These are phyloP conservation scores for Liodrosophila aerea DNA, from an alignment of 2,888 invertebrate species.

Conservation along the genomic window DNA sequence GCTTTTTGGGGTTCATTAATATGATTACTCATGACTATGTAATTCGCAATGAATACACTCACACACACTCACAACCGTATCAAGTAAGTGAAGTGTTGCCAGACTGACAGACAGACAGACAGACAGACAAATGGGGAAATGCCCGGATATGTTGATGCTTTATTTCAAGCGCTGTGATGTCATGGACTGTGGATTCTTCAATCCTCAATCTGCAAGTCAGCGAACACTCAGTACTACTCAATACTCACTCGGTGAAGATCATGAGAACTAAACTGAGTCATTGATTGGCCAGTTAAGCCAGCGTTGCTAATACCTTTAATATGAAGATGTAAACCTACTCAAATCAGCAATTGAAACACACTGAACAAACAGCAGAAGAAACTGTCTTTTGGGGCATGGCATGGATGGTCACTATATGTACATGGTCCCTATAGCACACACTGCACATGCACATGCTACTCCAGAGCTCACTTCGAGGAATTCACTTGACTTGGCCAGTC, in stretches of 20 bases:
- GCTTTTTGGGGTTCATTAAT: conserved; percentile 66
- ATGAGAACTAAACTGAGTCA: conserved; percentile 48
- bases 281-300: conserved; percentile 44
- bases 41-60: conserved; percentile 54
- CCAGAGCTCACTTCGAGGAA: conserved; percentile 60
- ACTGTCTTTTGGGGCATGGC: no score
- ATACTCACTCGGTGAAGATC: neutral
- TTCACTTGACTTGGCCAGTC: conserved; percentile 76
- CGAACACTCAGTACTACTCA: conserved; percentile 33
- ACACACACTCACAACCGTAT: conserved; percentile 5
- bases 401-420: no score
- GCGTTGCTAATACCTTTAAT: neutral
- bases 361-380: no score
- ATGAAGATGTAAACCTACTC: conserved; percentile 27
- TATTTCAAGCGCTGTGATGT: conserved; percentile 64
- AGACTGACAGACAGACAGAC: conserved; percentile 14
- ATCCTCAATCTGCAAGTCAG: conserved; percentile 66
- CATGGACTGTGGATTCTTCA: conserved; percentile 46
- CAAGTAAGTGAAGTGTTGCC: conserved; percentile 55
- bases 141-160: conserved; percentile 54
- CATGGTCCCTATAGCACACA: neutral
- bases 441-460: no score
- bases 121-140: conserved; percentile 46
- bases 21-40: conserved; percentile 78
- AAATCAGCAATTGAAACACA: no score